Evolutionary conservation across 1,140 invertebrate species (phyloP), one percentile per base, ranked within the genome.

Genomic region (Octopus sinensis): DNA sequence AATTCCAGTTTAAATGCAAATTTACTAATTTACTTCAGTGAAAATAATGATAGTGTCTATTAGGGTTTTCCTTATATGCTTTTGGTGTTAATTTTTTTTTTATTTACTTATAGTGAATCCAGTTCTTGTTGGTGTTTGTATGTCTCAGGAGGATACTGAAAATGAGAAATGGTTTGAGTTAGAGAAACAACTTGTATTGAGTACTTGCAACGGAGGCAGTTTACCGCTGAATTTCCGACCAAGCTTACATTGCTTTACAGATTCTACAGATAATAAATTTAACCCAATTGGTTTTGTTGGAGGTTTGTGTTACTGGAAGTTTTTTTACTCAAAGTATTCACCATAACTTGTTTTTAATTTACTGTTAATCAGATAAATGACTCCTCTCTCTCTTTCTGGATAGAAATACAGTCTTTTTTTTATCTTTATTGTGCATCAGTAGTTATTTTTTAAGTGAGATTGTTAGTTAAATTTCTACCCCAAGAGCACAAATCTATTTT

Each of bases 201-300:
- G 95, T 83, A 94, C 93, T 4, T 73, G 68, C 30, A 93, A 93
- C 81, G 93, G 93, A 53, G 87, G 88, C n/a, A 91, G 91, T n/a
- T 90, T 93, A 23, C 94, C 95, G 5, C 93, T 95, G 91, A 93
- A 95, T 79, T 96, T 96, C 88, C 95, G 94, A 86, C 95, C 95
- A 3, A 93, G 94, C 0, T 89, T 94, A 17, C 93, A 94, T 81
- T 90, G 96, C 23, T 95, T 94, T 85, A 90, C 87, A 51, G 85
- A 88, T 77, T 84, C 81, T 56, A 94, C 93, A 79, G 93, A 94
- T 82, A 94, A 94, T 87, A 93, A 92, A 79, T 90, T 89, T 23
- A 93, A 92, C 85, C 94, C 95, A 10, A 91, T 94, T 75, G 94
- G 93, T 52, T 93, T 95, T 83, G 92, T 95, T 85, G 93, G 94